Evolutionary conservation across 1,140 invertebrate genomes (phyloP), one percentile per base, ranked within the genome.

Genomic region (Brachionus rubens): DNA sequence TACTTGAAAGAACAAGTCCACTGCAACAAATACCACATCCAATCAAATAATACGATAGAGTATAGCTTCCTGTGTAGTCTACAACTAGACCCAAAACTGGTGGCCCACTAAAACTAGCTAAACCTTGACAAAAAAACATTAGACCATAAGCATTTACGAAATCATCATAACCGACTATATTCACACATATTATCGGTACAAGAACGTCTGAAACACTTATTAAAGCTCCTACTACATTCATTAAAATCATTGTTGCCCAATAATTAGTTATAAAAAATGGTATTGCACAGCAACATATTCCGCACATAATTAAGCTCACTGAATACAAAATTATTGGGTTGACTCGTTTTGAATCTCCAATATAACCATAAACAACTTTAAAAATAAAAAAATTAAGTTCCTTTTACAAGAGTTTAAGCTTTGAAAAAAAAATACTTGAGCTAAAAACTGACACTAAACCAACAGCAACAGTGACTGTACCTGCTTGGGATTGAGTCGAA

Each of bases 111-210:
- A 75, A 75, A 16, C 48, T 54, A 2, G 72, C 48, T 19, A 75
- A 41, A 10, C 72, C 72, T 30, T 75, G 72, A 16, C 50, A 75
- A 59, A 75, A 54, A 59, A 75, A 54, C 48, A 75, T 54, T 24
- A 75, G 21, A 43, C 72, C 72, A 46, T 75, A 75, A 12, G 72
- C 72, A 59, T 59, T 75, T 7, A 54, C 48, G 56, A 75, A 75
- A 47, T 75, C 48, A 26, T 75, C 30, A 19, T 54, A 56, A 14
- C 72, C 72, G 7, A 54, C 72, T 36, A 75, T 54, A 30, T 75
- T 56, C 7, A 75, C 30, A 12, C 48, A 75, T 24, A 75, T 24
- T 9, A 75, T 75, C 1, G 72, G 72, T 14, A 75, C 46, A n/a
- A 75, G 36, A 6, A 75, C 72, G 16, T 75, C 72, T 16, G 36